Evolutionary conservation across 2,113 vertebrate species (phyloP), one percentile per base, ranked within the genome.

Genomic region (Sceloporus undulatus): DNA sequence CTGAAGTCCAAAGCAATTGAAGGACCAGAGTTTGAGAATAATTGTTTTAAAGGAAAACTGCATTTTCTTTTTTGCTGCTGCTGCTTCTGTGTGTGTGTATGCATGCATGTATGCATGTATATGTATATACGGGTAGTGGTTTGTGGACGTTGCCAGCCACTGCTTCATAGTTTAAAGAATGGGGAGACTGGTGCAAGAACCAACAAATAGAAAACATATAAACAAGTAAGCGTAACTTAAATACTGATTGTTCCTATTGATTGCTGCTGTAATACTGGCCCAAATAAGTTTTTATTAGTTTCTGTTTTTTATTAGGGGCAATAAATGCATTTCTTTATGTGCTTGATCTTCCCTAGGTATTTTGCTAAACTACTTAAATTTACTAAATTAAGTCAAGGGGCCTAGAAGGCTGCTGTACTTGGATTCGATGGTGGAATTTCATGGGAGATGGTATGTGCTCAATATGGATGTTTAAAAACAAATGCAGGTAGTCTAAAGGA

Each of bases 381-480:
- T 48, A 59, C 14, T 54, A 25, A 14, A 74, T 0, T 0, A 65
- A 65, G 66, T 83, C 27, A 73, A 4, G 78, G 18, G 76, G 75
- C 29, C 54, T 40, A 65, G 84, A 54, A 71, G 48, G 6, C 0
- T 21, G 5, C 5, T 38, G 48, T 74, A 38, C 81, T 56, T 27
- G 0, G 42, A 3, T 9, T 2, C 66, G 59, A 52, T 48, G 54
- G 19, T 29, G 82, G 5, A 5, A 88, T 80, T 59, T 85, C 13
- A 0, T 66, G 19, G 68, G 19, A 0, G 8, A 76, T 19, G 18
- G 0, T 9, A 16, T n/a, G 19, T 62, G 71, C 10, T 5, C 83
- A 54, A 85, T 75, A 9, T 14, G 23, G 74, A 77, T 73, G 66
- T 87, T 79, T 21, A 85, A 38, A 75, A 38, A 85, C 75, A 86